Conservation (phyloP, 35 echinoderm and acorn worm genomes). For the Anneissia japonica region DNA sequence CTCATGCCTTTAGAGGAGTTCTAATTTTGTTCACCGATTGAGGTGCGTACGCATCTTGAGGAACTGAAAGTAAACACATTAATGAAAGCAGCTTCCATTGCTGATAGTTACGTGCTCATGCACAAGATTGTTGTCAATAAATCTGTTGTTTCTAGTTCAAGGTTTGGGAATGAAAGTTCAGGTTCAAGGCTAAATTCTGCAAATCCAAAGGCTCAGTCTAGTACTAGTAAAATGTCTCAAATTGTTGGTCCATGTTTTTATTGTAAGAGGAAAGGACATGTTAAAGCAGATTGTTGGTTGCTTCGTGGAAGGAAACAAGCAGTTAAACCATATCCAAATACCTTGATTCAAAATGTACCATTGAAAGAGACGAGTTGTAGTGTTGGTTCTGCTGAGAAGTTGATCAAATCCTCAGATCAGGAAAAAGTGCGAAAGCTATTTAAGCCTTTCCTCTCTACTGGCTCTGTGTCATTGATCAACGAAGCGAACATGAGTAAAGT, state of each 20-base stretch:
- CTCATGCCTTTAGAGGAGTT: conserved; percentile 10
- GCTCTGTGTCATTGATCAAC: background rate
- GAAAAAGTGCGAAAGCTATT: background rate
- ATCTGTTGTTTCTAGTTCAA: too few relatives aligned
- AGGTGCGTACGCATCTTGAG: conserved; percentile 5
- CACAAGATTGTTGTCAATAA: too few relatives aligned
- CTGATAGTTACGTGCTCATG: conserved; percentile 11
- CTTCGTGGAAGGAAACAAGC: background rate
- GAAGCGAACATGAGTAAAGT: too few relatives aligned
- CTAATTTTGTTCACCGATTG: background rate
- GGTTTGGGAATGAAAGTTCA: too few relatives aligned
- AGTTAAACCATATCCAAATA: background rate
- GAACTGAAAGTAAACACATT: background rate
- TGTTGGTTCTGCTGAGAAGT: background rate
- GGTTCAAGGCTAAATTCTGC: too few relatives aligned
- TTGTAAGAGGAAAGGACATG: background rate
- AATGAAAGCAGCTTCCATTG: conserved; percentile 6
- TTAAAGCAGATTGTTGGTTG: background rate
- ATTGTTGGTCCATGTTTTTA: background rate
- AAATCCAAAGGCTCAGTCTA: too few relatives aligned
- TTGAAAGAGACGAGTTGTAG: background rate
- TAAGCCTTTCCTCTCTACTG: background rate
- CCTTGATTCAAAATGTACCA: background rate
- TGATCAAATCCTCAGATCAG: background rate
- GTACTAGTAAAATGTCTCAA: too few relatives aligned